A percentile compares a stretch with the other conserved stretches of the same genome.
These are phyloP conservation scores for Echinops telfairi DNA, from an alignment of 2,113 vertebrate species.

Conservation along the genomic window DNA sequence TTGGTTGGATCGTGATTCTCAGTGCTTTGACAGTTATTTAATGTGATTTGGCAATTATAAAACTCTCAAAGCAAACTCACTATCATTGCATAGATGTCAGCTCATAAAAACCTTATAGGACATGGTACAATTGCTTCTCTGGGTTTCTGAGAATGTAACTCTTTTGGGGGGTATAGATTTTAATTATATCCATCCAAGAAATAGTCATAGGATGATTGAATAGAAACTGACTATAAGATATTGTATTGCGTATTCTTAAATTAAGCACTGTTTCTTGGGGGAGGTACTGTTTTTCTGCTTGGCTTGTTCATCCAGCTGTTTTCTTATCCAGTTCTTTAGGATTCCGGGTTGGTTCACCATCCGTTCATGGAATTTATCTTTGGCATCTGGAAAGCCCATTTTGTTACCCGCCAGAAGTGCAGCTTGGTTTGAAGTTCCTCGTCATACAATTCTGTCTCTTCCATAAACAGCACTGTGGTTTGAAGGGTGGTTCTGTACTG, in stretches of 20 bases:
- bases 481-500: constrained; percentile 92
- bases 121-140: too few relatives aligned
- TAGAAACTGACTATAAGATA: background rate
- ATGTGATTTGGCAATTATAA: too few relatives aligned
- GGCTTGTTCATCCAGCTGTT: constrained; percentile 88
- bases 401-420: constrained; percentile 93
- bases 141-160: too few relatives aligned
- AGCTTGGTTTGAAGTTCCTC: constrained; percentile 91
- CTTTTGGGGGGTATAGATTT: background rate
- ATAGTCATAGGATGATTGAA: background rate
- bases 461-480: constrained; percentile 91
- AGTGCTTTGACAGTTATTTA: too few relatives aligned
- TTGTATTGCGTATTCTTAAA: constrained; percentile 64
- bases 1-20: too few relatives aligned
- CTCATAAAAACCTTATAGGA: too few relatives aligned
- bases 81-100: too few relatives aligned
- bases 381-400: constrained; percentile 93
- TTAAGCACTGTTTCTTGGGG: constrained; percentile 84
- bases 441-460: constrained; percentile 94
- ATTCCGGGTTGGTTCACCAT: constrained; percentile 87
- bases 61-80: too few relatives aligned
- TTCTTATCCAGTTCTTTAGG: constrained; percentile 88
- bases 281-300: constrained; percentile 76
- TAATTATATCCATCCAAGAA: background rate
- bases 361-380: constrained; percentile 86